Conservation (phyloP, 2,113 vertebrate species). For the Zootoca vivipara region DNA sequence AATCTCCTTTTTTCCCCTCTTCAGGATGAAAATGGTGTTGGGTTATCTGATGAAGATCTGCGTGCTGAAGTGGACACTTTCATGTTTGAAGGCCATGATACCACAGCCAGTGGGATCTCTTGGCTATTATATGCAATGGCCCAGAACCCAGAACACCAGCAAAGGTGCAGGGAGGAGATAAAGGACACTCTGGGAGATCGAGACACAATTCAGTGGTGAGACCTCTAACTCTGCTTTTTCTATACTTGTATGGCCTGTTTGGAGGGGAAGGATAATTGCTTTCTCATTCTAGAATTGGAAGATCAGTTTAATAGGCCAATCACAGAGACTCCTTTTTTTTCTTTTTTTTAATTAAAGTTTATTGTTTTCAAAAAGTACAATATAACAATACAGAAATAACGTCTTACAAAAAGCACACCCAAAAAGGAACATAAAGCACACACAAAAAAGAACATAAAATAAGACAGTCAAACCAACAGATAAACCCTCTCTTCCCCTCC, state of each 20-base stretch:
- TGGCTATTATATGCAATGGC: conserved; percentile 80
- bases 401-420: too few relatives aligned
- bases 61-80: conserved; percentile 83
- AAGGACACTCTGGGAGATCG: conserved; percentile 66
- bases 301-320: not conserved
- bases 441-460: too few relatives aligned
- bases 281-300: not conserved
- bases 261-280: not conserved
- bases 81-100: conserved; percentile 89
- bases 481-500: too few relatives aligned
- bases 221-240: not conserved
- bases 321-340: too few relatives aligned
- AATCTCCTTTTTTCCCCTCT: not conserved
- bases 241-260: not conserved
- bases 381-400: too few relatives aligned
- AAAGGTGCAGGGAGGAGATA: conserved; percentile 80
- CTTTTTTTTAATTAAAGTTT: too few relatives aligned
- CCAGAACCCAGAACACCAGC: conserved; percentile 80
- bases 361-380: too few relatives aligned
- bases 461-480: too few relatives aligned
- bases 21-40: conserved; percentile 79
- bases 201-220: conserved; percentile 77
- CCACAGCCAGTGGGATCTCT: conserved; percentile 78
- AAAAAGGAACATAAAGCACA: too few relatives aligned
- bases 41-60: conserved; percentile 79